Conservation (phyloP, 2,888 invertebrate genomes). For the Drosophila lacicola region DNA sequence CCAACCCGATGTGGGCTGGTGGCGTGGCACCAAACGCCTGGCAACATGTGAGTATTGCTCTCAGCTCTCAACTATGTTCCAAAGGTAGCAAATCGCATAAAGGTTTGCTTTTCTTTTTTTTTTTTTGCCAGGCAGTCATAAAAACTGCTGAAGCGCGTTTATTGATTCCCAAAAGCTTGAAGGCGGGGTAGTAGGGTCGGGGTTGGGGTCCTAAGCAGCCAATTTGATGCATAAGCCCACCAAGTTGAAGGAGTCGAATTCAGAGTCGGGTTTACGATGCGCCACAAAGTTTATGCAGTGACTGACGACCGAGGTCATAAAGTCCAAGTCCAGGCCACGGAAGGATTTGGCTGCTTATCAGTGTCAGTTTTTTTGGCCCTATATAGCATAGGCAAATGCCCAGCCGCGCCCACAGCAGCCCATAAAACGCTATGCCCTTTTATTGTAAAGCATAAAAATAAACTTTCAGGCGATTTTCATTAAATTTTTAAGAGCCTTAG, state of each 20-base stretch:
- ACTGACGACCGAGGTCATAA: constrained; percentile 58
- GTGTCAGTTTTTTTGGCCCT: constrained; percentile 38
- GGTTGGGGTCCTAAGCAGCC: constrained; percentile 56
- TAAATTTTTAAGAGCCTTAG: constrained; percentile 59
- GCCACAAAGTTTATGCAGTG: constrained; percentile 72
- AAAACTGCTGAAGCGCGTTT: constrained; percentile 70
- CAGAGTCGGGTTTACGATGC: constrained; percentile 62
- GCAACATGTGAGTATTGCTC: constrained; percentile 84
- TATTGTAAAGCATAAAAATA: constrained; percentile 70
- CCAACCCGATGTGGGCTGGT: constrained; percentile 93
- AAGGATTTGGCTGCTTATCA: constrained; percentile 64
- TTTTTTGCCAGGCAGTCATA: constrained; percentile 47
- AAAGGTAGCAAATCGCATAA: constrained; percentile 50
- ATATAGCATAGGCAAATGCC: constrained; percentile 49
- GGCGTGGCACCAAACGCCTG: constrained; percentile 89
- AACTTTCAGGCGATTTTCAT: constrained; percentile 68
- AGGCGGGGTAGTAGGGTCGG: not conserved
- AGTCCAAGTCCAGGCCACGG: constrained; percentile 48
- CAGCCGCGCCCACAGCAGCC: constrained; percentile 34
- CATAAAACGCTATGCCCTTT: constrained; percentile 62
- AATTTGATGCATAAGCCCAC: constrained; percentile 63
- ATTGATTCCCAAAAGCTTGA: constrained; percentile 54
- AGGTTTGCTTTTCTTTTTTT: constrained; percentile 16
- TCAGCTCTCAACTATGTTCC: constrained; percentile 31
- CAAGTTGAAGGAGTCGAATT: constrained; percentile 13